These are phyloP conservation scores for Patella depressa DNA, from an alignment of 2,888 invertebrate species.

Conservation along the genomic window DNA sequence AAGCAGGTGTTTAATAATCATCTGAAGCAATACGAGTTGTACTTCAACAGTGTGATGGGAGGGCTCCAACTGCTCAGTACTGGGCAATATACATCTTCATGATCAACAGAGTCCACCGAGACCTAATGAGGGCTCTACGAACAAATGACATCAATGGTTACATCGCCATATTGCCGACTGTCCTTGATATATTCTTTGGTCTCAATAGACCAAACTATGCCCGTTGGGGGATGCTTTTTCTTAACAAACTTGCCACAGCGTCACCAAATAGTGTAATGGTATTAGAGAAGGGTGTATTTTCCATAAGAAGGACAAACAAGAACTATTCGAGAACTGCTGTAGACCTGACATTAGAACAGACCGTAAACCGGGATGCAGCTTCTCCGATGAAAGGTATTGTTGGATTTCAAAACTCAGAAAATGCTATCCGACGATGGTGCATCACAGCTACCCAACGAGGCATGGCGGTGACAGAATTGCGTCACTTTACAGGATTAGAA, in stretches of 20 bases:
- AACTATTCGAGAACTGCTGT: constrained; percentile 27
- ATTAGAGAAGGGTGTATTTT: constrained; percentile 32
- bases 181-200: constrained; percentile 22
- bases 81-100: constrained; percentile 28
- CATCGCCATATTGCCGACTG: constrained; percentile 17
- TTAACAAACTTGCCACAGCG: constrained; percentile 20
- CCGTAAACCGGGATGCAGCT: constrained; percentile 29
- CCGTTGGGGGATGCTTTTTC: constrained; percentile 32
- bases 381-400: constrained; percentile 27
- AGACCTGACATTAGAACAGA: constrained; percentile 30
- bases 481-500: constrained; percentile 24
- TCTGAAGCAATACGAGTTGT: constrained; percentile 8
- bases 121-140: constrained; percentile 20
- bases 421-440: constrained; percentile 30
- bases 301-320: constrained; percentile 20
- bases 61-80: constrained; percentile 26
- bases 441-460: constrained; percentile 28
- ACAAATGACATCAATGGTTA: constrained; percentile 25
- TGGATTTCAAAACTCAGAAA: constrained; percentile 24
- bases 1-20: neutral
- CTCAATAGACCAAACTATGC: constrained; percentile 35
- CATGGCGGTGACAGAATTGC: constrained; percentile 27
- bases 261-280: constrained; percentile 10
- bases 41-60: constrained; percentile 15
- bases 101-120: constrained; percentile 28